These are phyloP conservation scores for Gymnocephalus cernua DNA, from an alignment of 2,113 vertebrate species.

Conservation along the genomic window DNA sequence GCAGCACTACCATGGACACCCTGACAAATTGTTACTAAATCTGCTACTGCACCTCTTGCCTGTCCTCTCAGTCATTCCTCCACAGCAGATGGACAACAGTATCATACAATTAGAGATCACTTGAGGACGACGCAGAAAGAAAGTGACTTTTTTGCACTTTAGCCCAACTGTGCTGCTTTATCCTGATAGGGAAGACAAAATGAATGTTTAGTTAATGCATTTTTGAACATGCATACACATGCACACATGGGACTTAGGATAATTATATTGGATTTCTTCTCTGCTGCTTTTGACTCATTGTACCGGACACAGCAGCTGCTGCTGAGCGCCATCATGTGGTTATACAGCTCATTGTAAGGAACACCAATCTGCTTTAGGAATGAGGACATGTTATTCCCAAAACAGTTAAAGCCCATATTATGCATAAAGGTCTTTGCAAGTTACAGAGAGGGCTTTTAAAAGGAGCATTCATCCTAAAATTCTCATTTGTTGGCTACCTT, in stretches of 20 bases:
- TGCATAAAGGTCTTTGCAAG: no score
- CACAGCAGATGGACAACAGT: constrained; percentile 22
- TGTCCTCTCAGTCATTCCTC: constrained; percentile 34
- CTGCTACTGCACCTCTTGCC: constrained; percentile 20
- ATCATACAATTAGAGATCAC: constrained; percentile 32
- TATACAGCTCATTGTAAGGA: background rate
- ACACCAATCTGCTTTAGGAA: background rate
- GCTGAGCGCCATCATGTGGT: constrained; percentile 62
- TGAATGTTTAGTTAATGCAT: background rate
- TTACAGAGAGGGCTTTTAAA: background rate
- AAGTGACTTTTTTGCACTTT: background rate
- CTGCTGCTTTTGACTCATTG: constrained; percentile 12
- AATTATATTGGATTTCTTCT: background rate
- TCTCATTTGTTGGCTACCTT: background rate
- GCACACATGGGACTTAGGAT: constrained; percentile 17
- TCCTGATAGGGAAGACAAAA: background rate
- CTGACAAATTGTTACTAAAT: constrained; percentile 38
- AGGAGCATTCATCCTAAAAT: background rate
- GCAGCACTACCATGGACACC: constrained; percentile 1
- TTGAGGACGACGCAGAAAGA: background rate
- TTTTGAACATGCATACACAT: background rate
- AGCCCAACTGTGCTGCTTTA: background rate
- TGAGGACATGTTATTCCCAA: background rate
- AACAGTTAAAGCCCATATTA: background rate
- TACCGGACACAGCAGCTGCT: constrained; percentile 30